Base-by-base conservation (phyloP, 2,113 vertebrate genomes). In the Gnathonemus echidnorhynchus region DNA sequence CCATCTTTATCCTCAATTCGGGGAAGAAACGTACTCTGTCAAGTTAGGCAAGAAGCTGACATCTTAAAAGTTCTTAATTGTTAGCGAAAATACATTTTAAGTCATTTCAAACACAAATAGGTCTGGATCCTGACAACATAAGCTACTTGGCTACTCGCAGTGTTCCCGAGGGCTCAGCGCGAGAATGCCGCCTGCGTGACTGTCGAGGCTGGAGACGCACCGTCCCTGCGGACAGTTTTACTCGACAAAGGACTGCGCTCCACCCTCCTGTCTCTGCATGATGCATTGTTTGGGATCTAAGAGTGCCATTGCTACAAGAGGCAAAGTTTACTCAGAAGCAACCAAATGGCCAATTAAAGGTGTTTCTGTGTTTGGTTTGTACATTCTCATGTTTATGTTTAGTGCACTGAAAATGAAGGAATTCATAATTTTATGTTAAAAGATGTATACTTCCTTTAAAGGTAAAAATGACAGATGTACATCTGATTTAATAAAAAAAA, bases 321-420 rank as follows among this genome's bases (percentile, higher is more conserved):
- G 7, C 50, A 21, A 87, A 88, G 46, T 49, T 88, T 53, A 42
- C 31, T 45, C n/a, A 42, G 87, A 53, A 21, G 35, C 56, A 88
- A 6, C 35, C 42, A 85, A 85, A 45, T 39, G 77, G 31, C 31
- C 27, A 58, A 66, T 87, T 85, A 53, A 53, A 53, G 8, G n/a
- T 45, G 17, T 62, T 62, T 62, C 15, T 86, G 35, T 45, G 58
- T 31, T 62, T 24, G 39, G 35, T 45, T 45, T 88, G 31, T 50
- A 80, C 24, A 77, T 35, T 80, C 80, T 85, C 11, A 45, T 62
- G 24, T 89, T 49, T 19, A 52, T 89, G 70, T 52, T n/a, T 17
- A 46, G 49, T 46, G 50, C 46, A 84, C 50, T 89, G 74, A 89
- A 89, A 58, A 56, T 89, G 77, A 89, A 89, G 89, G 89, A 89